Conservation (phyloP, 2,888 invertebrate species). For the Galeopsomyia nigrocyanea region DNA sequence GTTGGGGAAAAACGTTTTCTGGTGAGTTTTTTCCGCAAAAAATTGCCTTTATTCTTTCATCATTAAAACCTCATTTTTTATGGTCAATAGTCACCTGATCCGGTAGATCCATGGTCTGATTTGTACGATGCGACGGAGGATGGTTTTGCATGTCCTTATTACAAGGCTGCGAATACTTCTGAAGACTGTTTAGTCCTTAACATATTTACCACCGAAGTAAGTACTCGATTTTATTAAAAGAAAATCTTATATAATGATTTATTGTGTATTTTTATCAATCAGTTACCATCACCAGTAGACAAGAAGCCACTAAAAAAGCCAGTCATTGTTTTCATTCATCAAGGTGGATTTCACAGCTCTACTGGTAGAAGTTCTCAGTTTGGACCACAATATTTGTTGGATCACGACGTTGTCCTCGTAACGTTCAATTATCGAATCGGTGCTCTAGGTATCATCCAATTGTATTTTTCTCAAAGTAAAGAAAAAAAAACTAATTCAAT, state of each 20-base stretch:
- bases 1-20: slow-evolving; percentile 54
- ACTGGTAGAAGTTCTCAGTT: slow-evolving; percentile 73
- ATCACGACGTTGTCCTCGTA: slow-evolving; percentile 62
- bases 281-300: neutral
- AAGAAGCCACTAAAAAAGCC: slow-evolving; percentile 63
- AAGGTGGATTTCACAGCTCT: slow-evolving; percentile 76
- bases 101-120: slow-evolving; percentile 69
- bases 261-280: neutral
- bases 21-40: slow-evolving; percentile 43
- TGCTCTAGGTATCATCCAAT: slow-evolving; percentile 56
- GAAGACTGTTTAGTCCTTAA: slow-evolving; percentile 78
- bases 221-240: neutral
- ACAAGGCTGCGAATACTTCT: slow-evolving; percentile 62
- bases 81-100: slow-evolving; percentile 69
- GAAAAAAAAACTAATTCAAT: neutral
- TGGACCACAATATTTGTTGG: slow-evolving; percentile 60
- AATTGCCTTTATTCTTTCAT: neutral
- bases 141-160: slow-evolving; percentile 73
- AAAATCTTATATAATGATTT: neutral
- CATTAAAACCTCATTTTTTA: neutral
- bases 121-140: slow-evolving; percentile 72
- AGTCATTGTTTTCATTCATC: slow-evolving; percentile 78
- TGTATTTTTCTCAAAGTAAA: neutral
- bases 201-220: slow-evolving; percentile 72
- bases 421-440: slow-evolving; percentile 63